Base-by-base conservation (phyloP, 2,888 invertebrate genomes). In the Tanypteryx hageni region DNA sequence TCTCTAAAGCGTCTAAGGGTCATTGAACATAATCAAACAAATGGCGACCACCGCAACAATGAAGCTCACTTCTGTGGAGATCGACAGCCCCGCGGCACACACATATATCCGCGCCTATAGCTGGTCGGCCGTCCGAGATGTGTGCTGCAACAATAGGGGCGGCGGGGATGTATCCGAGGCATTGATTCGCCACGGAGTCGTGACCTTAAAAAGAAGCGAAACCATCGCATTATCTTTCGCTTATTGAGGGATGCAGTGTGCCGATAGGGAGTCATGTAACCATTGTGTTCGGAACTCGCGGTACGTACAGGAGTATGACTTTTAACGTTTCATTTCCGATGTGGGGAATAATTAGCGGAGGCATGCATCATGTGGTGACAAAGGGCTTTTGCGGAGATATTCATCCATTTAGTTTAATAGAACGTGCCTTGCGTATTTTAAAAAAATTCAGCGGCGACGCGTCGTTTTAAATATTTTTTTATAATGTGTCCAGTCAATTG, bases 11-110 rank as follows among this genome's bases (percentile, higher is more conserved):
- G 0, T 0, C n/a, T 64, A 64, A 64, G 13, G 64, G 18, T 16
- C 64, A 64, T 64, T 64, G 64, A n/a, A 14, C 64, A n/a, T 64
- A 64, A 64, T 64, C 64, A 64, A 64, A 64, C 64, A 64, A 64
- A 64, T 64, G 64, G 64, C 64, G n/a, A 7, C 16, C 7, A n/a
- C 64, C 64, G 16, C 64, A 64, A 64, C 64, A 64, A 64, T 64
- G 64, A 11, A 64, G 8, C 64, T 14, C n/a, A 18, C 64, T 16
- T 18, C 64, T 44, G 44, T 44, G 1, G 44, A 14, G 64, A 16
- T 14, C 64, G 14, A 64, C 14, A 5, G 64, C 64, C 64, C 64
- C 7, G 7, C 14, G 16, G 7, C 18, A 14, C n/a, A 14, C n/a
- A 44, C 44, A 44, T 44, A 44, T 44, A 44, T 44, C 44, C 44